Evolutionary conservation across 2,797 vertebrate species (phyloP).

Genomic region (Acridotheres tristis): DNA sequence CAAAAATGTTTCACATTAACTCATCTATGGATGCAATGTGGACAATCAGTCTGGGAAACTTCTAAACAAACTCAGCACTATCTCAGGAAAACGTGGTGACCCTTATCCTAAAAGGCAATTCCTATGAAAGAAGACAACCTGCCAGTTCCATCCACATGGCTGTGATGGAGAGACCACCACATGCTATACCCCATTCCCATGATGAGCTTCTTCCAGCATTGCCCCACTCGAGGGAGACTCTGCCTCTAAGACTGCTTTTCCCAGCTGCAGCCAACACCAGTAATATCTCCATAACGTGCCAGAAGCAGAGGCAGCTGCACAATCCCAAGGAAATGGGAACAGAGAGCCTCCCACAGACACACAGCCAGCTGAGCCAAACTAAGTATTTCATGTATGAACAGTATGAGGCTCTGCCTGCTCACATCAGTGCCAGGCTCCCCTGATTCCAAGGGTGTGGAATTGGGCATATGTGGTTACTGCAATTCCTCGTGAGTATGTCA

Average conservation of each 20-base stretch:
- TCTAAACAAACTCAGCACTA: not conserved
- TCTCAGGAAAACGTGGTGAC: not conserved
- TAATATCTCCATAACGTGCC: not conserved
- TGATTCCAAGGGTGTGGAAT: not conserved
- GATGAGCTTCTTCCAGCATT: not conserved
- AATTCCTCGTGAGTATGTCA: not conserved
- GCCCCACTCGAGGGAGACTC: not conserved
- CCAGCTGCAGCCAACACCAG: not conserved
- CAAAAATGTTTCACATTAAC: not conserved
- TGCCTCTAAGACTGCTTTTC: not conserved
- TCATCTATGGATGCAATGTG: fast-evolving
- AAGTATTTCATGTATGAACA: not conserved
- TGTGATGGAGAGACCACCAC: not conserved
- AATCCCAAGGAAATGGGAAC: not conserved
- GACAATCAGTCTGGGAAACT: not conserved
- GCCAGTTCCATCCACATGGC: not conserved
- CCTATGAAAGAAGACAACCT: not conserved
- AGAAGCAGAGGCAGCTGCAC: not conserved
- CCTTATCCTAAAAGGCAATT: not conserved
- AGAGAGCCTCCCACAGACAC: not conserved
- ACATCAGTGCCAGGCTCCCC: not conserved
- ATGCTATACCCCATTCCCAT: not conserved
- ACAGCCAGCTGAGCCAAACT: not conserved
- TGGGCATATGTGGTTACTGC: fast-evolving
- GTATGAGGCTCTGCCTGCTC: not conserved